Evolutionary conservation across 2,797 vertebrate species (phyloP).

Genomic region (Neoniphon sammara): DNA sequence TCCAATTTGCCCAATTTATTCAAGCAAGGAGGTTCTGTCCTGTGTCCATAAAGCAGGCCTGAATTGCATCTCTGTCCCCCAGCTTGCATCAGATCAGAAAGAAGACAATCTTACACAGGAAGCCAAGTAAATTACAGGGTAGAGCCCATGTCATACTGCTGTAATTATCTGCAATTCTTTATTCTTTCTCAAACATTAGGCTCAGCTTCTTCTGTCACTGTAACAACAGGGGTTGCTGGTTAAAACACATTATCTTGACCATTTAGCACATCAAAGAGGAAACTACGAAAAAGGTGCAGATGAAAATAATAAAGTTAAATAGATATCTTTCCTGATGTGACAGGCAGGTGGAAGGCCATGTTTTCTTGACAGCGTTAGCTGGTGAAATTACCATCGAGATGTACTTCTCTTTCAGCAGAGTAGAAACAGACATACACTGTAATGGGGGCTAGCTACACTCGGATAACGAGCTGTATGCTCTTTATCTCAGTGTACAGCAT

Average conservation of each 20-base stretch:
- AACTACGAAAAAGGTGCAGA: not conserved
- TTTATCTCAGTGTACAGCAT: slow-evolving; percentile 12
- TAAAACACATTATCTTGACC: slow-evolving; percentile 27
- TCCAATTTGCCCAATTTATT: slow-evolving; percentile 7
- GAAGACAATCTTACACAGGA: slow-evolving; percentile 76
- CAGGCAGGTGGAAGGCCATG: not conserved
- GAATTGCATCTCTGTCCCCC: slow-evolving; percentile 45
- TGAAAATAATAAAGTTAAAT: not conserved
- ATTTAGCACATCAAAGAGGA: slow-evolving; percentile 1
- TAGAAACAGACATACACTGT: not conserved
- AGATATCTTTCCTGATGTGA: slow-evolving; percentile 9
- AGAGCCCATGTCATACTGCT: slow-evolving; percentile 74
- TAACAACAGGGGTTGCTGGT: slow-evolving; percentile 38
- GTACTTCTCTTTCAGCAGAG: not conserved
- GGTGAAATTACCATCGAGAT: not conserved
- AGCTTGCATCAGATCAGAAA: slow-evolving; percentile 72
- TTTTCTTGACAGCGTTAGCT: not conserved
- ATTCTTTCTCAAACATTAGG: slow-evolving; percentile 64
- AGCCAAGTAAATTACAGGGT: slow-evolving; percentile 79
- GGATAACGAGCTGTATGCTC: not conserved
- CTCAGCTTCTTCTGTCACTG: slow-evolving; percentile 41
- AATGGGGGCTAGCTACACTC: not conserved
- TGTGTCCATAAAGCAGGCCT: slow-evolving; percentile 34
- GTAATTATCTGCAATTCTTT: slow-evolving; percentile 78
- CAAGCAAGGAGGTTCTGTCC: slow-evolving; percentile 25